A percentile compares a stretch with the other conserved stretches of the same genome.
These are phyloP conservation scores for Cladopsammia gracilis DNA, from an alignment of 64 coral and sea anemone species.

Conservation along the genomic window DNA sequence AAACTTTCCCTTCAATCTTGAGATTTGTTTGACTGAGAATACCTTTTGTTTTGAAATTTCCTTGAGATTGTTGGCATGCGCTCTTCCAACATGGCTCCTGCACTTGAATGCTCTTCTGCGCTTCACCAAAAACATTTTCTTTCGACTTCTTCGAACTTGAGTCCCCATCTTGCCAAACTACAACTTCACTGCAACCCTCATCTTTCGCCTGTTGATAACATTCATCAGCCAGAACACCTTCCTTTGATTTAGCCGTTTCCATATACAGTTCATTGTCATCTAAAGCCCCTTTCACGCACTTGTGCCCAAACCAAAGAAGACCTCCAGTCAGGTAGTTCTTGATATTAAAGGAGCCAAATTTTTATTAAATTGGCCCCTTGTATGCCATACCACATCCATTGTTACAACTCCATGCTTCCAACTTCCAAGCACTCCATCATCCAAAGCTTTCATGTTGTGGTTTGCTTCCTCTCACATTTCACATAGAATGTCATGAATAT, in stretches of 20 bases:
- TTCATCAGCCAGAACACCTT: constrained; percentile 11
- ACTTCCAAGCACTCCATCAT: neutral
- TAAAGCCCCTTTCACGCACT: neutral
- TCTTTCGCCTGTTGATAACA: constrained; percentile 36
- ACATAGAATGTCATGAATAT: neutral
- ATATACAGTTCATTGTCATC: constrained; percentile 1
- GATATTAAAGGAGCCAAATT: constrained; percentile 24
- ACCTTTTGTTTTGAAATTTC: neutral
- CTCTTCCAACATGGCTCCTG: constrained; percentile 44
- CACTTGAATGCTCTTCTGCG: constrained; percentile 14
- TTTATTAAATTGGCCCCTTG: constrained; percentile 17
- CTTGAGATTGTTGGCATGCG: constrained; percentile 31
- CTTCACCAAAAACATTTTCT: neutral
- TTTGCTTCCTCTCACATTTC: constrained; percentile 37
- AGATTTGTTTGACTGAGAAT: neutral
- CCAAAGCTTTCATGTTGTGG: neutral
- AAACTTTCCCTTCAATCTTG: neutral
- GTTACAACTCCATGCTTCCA: constrained; percentile 10
- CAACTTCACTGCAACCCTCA: constrained; percentile 4
- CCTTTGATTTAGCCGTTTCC: constrained; percentile 8
- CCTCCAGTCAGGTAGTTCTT: constrained; percentile 13
- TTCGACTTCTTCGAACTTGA: neutral
- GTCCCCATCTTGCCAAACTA: constrained; percentile 31
- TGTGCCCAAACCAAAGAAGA: neutral
- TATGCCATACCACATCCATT: constrained; percentile 16